Percentiles rank a stretch among this genome's conserved stretches.
phyloP scores from a whole-genome alignment of 2,888 invertebrate species.

The Agriopis aurantiaria region DNA sequence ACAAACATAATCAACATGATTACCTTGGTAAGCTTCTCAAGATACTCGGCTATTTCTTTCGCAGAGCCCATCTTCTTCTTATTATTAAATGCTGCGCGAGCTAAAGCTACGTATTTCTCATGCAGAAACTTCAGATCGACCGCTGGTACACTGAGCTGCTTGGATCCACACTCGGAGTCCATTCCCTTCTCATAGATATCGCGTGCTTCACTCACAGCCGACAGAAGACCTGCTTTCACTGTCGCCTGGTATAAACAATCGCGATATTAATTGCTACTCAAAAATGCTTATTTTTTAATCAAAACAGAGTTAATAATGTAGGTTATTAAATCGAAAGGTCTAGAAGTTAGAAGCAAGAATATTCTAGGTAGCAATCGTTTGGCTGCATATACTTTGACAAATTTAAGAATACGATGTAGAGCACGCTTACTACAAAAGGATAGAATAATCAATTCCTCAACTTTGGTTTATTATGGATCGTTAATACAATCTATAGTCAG shows the following conservation, averaged over 20 bases:
- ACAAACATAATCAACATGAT: neutral
- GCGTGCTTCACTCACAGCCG: slow-evolving; percentile 11
- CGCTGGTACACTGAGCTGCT: slow-evolving; percentile 9
- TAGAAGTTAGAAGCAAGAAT: no score
- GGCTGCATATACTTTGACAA: no score
- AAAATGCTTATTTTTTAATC: neutral
- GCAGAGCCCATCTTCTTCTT: slow-evolving; percentile 11
- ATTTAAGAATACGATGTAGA: no score
- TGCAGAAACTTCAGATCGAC: slow-evolving; percentile 15
- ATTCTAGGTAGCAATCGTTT: no score
- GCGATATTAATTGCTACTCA: neutral
- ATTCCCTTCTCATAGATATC: slow-evolving; percentile 16
- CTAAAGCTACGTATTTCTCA: slow-evolving; percentile 4
- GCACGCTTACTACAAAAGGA: no score
- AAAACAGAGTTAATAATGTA: neutral
- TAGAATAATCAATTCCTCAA: no score
- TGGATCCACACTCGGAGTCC: slow-evolving; percentile 4
- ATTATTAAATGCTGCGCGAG: neutral
- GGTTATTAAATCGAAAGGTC: no score
- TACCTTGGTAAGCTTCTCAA: neutral
- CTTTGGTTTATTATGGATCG: no score
- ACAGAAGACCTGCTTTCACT: slow-evolving; percentile 12
- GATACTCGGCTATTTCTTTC: neutral
- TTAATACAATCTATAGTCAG: no score
- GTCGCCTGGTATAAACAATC: slow-evolving; percentile 2